Conservation (phyloP, 2,113 vertebrate genomes). For the Nothoprocta perdicaria region DNA sequence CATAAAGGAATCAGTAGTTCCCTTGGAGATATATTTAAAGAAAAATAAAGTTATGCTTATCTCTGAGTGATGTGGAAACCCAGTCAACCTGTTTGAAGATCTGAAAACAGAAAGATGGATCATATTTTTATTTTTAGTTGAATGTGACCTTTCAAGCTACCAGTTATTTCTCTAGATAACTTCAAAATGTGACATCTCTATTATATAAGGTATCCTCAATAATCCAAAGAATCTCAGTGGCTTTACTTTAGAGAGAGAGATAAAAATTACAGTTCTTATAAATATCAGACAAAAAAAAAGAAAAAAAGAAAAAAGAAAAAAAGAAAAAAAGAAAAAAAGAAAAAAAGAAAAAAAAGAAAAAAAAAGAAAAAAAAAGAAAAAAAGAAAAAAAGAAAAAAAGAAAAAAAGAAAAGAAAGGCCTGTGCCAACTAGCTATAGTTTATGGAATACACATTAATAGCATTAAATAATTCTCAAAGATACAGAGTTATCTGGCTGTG, state of each 20-base stretch:
- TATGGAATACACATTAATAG: not conserved
- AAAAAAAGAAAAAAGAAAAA: not conserved
- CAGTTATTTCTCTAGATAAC: not conserved
- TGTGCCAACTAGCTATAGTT: too few relatives aligned
- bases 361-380: too few relatives aligned
- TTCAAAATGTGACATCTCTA: not conserved
- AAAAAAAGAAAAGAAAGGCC: too few relatives aligned
- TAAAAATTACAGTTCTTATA: not conserved
- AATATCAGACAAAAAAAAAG: not conserved
- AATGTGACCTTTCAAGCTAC: conserved; percentile 9
- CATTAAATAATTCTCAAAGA: not conserved
- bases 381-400: too few relatives aligned
- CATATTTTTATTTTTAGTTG: conserved; percentile 14
- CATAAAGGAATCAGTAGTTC: conserved; percentile 10
- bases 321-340: too few relatives aligned
- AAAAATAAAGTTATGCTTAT: not conserved
- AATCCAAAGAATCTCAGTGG: not conserved
- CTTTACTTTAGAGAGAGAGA: not conserved
- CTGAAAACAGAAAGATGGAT: not conserved
- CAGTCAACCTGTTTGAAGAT: not conserved
- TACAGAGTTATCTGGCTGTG: not conserved
- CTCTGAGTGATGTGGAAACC: not conserved
- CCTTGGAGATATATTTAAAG: not conserved
- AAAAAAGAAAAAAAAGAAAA: not conserved
- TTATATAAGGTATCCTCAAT: not conserved